These are phyloP conservation scores for Gopherus flavomarginatus DNA, from an alignment of 2,113 vertebrate genomes.

Conservation along the genomic window DNA sequence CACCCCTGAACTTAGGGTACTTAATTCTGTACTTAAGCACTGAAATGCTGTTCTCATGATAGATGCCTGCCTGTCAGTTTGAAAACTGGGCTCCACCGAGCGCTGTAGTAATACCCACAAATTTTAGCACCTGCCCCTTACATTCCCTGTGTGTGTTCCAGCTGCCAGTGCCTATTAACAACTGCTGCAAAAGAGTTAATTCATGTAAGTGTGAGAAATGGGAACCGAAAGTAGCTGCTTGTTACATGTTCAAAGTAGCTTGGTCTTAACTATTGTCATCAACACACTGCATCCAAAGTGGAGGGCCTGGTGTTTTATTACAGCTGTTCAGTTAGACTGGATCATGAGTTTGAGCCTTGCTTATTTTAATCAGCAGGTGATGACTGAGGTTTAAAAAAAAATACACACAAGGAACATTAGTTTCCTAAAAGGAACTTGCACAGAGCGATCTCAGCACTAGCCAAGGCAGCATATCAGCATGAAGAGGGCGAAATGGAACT, in stretches of 20 bases:
- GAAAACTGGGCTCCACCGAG: background rate
- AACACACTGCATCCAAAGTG: background rate
- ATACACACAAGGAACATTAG: background rate
- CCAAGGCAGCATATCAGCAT: accelerated
- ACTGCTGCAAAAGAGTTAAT: slow-evolving; percentile 38
- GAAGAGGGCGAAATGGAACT: background rate
- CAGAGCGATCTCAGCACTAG: background rate
- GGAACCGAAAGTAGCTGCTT: slow-evolving; percentile 61
- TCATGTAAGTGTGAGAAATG: slow-evolving; percentile 35
- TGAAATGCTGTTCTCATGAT: background rate
- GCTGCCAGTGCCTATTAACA: accelerated
- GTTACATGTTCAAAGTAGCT: slow-evolving; percentile 10
- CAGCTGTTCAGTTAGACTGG: background rate
- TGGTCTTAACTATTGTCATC: background rate
- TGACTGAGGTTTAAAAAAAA: background rate
- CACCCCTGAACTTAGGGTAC: background rate
- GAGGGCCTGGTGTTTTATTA: slow-evolving; percentile 5
- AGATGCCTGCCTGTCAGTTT: background rate
- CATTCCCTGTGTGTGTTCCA: slow-evolving; percentile 3
- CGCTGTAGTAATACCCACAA: background rate
- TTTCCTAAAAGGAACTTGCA: slow-evolving; percentile 34
- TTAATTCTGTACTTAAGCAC: background rate
- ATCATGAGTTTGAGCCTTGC: background rate
- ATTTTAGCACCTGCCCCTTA: background rate
- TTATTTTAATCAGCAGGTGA: slow-evolving; percentile 46